Conservation (phyloP, 2,113 vertebrate species). For the Myxocyprinus asiaticus region DNA sequence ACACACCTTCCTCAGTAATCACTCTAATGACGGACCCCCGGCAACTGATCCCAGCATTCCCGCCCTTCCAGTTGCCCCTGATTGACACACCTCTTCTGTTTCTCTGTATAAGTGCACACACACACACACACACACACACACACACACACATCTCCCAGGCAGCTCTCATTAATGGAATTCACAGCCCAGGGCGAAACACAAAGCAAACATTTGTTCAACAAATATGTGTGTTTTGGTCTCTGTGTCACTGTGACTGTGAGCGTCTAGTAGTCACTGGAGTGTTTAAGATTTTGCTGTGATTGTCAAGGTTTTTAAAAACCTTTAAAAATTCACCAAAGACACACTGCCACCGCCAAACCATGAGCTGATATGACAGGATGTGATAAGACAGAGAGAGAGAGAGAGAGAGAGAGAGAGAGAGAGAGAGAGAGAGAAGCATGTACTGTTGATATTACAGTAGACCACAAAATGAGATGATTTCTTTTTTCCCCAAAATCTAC, state of each 20-base stretch:
- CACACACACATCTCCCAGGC: slow-evolving; percentile 67
- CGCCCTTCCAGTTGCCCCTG: slow-evolving; percentile 58
- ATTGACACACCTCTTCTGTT: slow-evolving; percentile 59
- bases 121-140: slow-evolving; percentile 59
- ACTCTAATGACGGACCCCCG: slow-evolving; percentile 75
- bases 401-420: neutral
- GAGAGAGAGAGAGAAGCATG: too few relatives aligned
- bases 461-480: too few relatives aligned
- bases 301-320: slow-evolving; percentile 54
- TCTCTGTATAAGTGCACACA: neutral
- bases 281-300: slow-evolving; percentile 69
- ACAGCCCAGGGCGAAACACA: slow-evolving; percentile 75
- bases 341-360: slow-evolving; percentile 20
- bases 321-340: neutral
- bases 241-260: slow-evolving; percentile 68
- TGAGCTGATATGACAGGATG: slow-evolving; percentile 30
- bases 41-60: slow-evolving; percentile 62
- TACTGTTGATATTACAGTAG: too few relatives aligned
- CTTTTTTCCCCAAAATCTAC: too few relatives aligned
- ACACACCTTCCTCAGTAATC: slow-evolving; percentile 77
- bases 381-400: neutral
- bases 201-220: slow-evolving; percentile 82
- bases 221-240: slow-evolving; percentile 79
- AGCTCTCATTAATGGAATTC: slow-evolving; percentile 77
- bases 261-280: slow-evolving; percentile 65